Evolutionary conservation across 92 coral and sea anemone genomes (phyloP), one percentile per base, ranked within the genome.

Genomic region (Heliopora coerulea): DNA sequence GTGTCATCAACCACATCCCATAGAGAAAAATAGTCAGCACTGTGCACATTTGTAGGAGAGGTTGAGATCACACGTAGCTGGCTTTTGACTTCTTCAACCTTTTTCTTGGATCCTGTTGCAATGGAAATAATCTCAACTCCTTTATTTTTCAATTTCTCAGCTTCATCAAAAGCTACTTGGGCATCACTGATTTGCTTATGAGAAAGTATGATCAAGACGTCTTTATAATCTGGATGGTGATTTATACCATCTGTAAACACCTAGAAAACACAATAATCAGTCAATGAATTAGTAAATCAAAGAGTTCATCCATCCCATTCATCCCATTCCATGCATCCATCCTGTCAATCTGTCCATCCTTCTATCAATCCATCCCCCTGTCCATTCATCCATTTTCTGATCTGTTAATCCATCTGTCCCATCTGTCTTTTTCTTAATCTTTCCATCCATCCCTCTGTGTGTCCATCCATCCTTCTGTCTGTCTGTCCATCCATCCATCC

Each of bases 61-160:
- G 77, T 50, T n/a, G 77, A 70, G 63, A 70, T 50, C 17, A 70
- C 77, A 52, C 54, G 62, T 7, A 70, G 57, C n/a, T 50, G 62
- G 9, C 62, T 50, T 54, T 54, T 70, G 2, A 70, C 41, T 14
- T 20, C n/a, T 14, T 14, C 63, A 11, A 70, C 9, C 49, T 1
- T 54, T 20, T 52, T 31, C 15, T 41, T 34, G 50, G 17, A 9
- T 11, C 77, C 77, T 1, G 77, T 70, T 7, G 77, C 77, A 8
- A 70, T 31, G 34, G 77, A 70, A 13, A 70, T 70, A 2, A 70
- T 70, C 7, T 70, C 77, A 28, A 70, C 77, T 18, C 77, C 77
- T 54, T 70, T 70, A 20, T 11, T 27, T 35, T 70, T 70, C 27
- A 70, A 41, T 27, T 70, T 52, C 52, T 70, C 77, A 9, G 77